These are phyloP conservation scores for Hyperoplus lanceolatus DNA, from an alignment of 2,797 vertebrate species.

Conservation along the genomic window DNA sequence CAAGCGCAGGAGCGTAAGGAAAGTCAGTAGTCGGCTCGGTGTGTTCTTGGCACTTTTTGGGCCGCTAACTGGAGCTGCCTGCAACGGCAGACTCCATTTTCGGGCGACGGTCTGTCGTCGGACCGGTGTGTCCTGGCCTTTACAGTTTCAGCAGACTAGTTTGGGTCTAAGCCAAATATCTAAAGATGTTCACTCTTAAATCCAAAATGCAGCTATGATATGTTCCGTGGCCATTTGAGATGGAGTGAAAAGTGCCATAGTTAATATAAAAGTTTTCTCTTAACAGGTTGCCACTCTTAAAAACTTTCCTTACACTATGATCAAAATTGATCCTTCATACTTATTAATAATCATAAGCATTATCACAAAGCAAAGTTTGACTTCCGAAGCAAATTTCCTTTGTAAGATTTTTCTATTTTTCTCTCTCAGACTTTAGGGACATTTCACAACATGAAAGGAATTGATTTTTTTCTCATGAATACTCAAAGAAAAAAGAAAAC, in stretches of 20 bases:
- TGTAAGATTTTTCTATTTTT: constrained; percentile 28
- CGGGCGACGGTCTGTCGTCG: too few species aligned
- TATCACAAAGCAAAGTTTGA: constrained; percentile 46
- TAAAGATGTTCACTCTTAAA: constrained; percentile 12
- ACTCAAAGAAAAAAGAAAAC: constrained; percentile 27
- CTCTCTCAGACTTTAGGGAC: constrained; percentile 29
- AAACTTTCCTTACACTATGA: constrained; percentile 20
- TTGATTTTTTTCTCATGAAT: constrained; percentile 31
- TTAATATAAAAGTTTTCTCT: constrained; percentile 26
- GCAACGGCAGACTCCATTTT: too few species aligned
- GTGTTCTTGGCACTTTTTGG: too few species aligned
- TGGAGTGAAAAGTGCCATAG: not conserved
- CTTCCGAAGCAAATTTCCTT: constrained; percentile 19
- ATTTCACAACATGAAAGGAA: constrained; percentile 19
- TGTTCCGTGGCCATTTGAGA: constrained; percentile 4
- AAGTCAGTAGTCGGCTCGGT: too few species aligned
- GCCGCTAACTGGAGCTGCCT: too few species aligned
- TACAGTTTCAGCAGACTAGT: constrained; percentile 8
- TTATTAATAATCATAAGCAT: constrained; percentile 45
- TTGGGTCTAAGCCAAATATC: constrained; percentile 4
- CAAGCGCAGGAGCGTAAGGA: too few species aligned
- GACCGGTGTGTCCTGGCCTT: not conserved
- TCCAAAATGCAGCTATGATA: constrained; percentile 12
- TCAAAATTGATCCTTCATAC: constrained; percentile 63
- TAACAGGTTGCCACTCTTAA: constrained; percentile 16